These are phyloP conservation scores for Choloepus hoffmanni DNA, from an alignment of 2,113 vertebrate genomes.

Conservation along the genomic window DNA sequence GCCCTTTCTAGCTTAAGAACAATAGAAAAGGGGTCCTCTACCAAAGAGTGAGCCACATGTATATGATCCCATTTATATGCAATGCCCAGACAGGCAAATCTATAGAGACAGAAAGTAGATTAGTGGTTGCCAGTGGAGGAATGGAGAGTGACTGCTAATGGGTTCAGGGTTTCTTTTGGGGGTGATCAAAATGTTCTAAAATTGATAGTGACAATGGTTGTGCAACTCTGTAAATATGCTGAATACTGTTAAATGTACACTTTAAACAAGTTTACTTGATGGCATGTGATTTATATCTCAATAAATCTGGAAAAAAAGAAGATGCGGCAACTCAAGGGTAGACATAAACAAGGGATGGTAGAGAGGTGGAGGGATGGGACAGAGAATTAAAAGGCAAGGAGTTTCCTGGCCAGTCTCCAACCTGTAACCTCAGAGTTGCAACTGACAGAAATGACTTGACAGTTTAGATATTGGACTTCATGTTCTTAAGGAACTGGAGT, in stretches of 20 bases:
- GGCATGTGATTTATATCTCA: not conserved
- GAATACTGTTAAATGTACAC: not conserved
- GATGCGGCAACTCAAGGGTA: not conserved
- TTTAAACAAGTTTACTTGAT: not conserved
- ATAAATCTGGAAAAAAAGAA: not conserved
- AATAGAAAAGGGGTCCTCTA: not conserved
- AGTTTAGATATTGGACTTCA: not conserved
- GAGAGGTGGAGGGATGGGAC: not conserved
- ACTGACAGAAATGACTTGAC: not conserved
- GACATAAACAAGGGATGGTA: not conserved
- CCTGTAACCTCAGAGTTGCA: not conserved
- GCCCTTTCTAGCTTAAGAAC: not conserved
- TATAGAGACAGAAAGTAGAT: not conserved
- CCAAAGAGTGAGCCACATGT: not conserved
- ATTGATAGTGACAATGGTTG: not conserved
- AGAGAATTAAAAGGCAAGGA: not conserved
- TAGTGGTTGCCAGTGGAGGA: not conserved
- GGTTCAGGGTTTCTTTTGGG: not conserved
- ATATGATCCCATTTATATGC: not conserved
- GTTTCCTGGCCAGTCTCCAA: not conserved
- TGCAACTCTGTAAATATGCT: not conserved
- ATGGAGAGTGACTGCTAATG: not conserved
- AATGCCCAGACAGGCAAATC: not conserved
- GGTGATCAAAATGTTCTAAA: not conserved
- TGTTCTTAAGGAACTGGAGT: not conserved